phyloP scores from a whole-genome alignment of 1,140 invertebrate species.

The Leptinotarsa defecta region DNA sequence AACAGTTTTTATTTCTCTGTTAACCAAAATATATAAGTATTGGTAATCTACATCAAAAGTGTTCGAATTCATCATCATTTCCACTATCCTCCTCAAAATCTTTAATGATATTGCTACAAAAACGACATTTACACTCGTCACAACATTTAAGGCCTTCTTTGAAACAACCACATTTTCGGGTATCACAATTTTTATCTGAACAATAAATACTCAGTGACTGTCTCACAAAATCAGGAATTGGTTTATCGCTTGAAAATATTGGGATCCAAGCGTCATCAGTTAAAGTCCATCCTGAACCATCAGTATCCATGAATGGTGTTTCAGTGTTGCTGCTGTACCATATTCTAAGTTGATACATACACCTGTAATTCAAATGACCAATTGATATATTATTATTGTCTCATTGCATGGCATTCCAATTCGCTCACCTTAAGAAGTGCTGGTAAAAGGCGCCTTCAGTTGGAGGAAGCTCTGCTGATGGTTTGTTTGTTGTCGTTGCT shows the following conservation, averaged over 20 bases:
- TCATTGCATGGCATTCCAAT: background rate
- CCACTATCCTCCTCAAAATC: constrained; percentile 1
- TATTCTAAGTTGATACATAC: background rate
- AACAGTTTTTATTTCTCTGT: no score
- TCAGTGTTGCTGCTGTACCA: no score
- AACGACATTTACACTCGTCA: constrained; percentile 13
- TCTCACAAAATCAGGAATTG: constrained; percentile 14
- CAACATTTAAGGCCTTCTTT: constrained; percentile 16
- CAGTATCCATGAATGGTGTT: no score
- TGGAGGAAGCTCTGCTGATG: background rate
- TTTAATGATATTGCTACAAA: constrained; percentile 9
- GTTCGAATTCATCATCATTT: background rate
- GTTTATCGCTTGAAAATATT: background rate
- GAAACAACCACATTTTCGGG: background rate
- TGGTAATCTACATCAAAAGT: background rate
- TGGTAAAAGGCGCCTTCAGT: constrained; percentile 14
- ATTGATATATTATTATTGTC: background rate
- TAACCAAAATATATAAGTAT: background rate
- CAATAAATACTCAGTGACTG: constrained; percentile 9
- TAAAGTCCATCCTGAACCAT: no score
- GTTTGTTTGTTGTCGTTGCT: constrained; percentile 12
- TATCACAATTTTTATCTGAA: constrained; percentile 11
- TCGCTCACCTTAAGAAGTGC: constrained; percentile 6
- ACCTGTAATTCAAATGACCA: background rate
- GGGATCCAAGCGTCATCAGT: no score